phyloP scores from a whole-genome alignment of 2,888 invertebrate species.

The Drosophila aldrichi region DNA sequence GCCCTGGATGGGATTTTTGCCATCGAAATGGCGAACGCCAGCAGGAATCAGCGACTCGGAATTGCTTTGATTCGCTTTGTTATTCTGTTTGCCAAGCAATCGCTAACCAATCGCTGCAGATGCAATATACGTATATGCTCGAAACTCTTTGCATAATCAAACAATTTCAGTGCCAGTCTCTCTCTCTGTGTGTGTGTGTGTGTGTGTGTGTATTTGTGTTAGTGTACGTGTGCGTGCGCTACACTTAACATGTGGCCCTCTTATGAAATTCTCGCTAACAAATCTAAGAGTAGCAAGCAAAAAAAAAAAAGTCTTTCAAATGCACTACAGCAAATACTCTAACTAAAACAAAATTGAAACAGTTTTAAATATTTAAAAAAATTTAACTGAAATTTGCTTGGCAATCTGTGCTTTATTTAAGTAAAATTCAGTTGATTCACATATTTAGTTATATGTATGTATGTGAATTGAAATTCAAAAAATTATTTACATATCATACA shows the following conservation, averaged over 20 bases:
- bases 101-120: conserved; percentile 22
- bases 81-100: conserved; percentile 28
- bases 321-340: not conserved
- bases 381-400: no score
- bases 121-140: conserved; percentile 21
- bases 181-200: not conserved
- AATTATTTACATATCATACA: no score
- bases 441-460: no score
- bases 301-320: not conserved
- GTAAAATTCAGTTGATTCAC: no score
- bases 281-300: not conserved
- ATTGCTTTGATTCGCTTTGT: conserved; percentile 22
- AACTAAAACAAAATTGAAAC: not conserved
- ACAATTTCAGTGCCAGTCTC: conserved; percentile 27
- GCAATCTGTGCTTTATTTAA: no score
- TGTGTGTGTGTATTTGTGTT: not conserved
- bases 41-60: conserved; percentile 25
- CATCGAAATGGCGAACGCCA: conserved; percentile 16
- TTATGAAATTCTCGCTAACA: conserved; percentile 24
- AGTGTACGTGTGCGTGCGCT: conserved; percentile 3
- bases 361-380: no score
- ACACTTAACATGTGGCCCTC: conserved; percentile 19
- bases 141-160: conserved; percentile 46
- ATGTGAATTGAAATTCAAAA: no score
- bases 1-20: conserved; percentile 26